Evolutionary conservation across 2,888 invertebrate genomes (phyloP), one percentile per base, ranked within the genome.

Genomic region (Lasiommata megera): DNA sequence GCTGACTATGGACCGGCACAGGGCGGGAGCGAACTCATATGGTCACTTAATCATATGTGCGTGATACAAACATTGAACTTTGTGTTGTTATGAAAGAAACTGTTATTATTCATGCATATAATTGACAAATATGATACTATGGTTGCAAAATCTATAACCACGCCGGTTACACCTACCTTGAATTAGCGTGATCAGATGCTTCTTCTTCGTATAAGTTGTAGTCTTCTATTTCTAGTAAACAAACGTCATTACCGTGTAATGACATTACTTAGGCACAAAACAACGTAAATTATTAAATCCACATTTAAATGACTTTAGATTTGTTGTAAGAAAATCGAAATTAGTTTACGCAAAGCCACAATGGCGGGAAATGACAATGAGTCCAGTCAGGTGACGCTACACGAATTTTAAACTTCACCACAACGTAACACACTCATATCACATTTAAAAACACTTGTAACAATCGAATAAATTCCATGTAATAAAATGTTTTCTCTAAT

Each of bases 351-450:
- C 79, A 81, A 74, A 79, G 75, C 86, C 88, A 90, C 91, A 91
- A 91, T 91, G 91, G 91, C 91, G 91, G 91, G 91, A 91, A 91
- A 91, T 89, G 90, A 91, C 91, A 90, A 90, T 88, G 88, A 88
- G 83, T 74, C 75, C 84, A 76, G 89, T 90, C 90, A 90, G 90
- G 89, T 90, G 91, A 91, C 91, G 91, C 91, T 82, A 82, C 77
- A 79, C 78, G 71, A 79, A 77, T 77, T 82, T 71, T 65, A 65
- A 68, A 72, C 72, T 69, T 72, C 73, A 74, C 69, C 63, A 70
- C 63, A 61, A 59, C 60, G 66, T 59, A 61, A 67, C 61, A 63
- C 71, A 72, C 68, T 61, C 61, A 65, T 70, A 66, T 63, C 71
- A 76, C 77, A 71, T 62, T 70, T 67, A 60, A 74, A 63, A 69